Base-by-base conservation (phyloP, 1,140 invertebrate genomes). In the Idris sp. region DNA sequence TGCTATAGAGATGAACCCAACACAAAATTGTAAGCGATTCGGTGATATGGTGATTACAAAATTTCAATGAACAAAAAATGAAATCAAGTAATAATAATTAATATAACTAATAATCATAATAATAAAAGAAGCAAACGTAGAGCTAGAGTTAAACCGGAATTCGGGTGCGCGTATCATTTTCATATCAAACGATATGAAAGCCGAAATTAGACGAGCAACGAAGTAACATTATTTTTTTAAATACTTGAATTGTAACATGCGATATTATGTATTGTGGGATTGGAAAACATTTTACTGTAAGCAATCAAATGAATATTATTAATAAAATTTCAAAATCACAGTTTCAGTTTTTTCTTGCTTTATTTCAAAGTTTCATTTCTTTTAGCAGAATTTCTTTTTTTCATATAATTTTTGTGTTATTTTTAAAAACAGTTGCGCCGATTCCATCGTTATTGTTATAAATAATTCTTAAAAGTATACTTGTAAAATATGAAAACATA, bases 161-260 rank as follows among this genome's bases (percentile, higher is more conserved):
- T 74, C 38, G 58, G 64, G 36, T 58, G 58, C 30, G 58, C 58
- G 68, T 73, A 73, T 73, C 68, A 73, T 64, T 73, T 73, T 73
- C 68, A 64, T 64, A 59, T 73, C 53, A 44, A 53, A 73, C 28
- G 69, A 65, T 65, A 54, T 73, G 67, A 61, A 78, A 73, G 58
- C 51, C 76, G 72, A 74, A 61, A 71, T 71, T 72, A 72, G 67
- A 74, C 76, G 58, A 71, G 76, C 76, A 78, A 78, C 76, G 76
- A 78, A 78, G 72, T 78, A 78, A 74, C 71, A 58, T 77, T 74
- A 77, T 77, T 77, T 74, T 77, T 77, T 77, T 74, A 74, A 77
- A 73, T 41, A 69, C 35, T 73, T 73, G 56, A 77, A 77, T 77
- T 69, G 30, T 77, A 71, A 74, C 38, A 58, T 62, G 65, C 71